These are phyloP conservation scores for Thelaira solivaga DNA, from an alignment of 2,888 invertebrate species.

Conservation along the genomic window DNA sequence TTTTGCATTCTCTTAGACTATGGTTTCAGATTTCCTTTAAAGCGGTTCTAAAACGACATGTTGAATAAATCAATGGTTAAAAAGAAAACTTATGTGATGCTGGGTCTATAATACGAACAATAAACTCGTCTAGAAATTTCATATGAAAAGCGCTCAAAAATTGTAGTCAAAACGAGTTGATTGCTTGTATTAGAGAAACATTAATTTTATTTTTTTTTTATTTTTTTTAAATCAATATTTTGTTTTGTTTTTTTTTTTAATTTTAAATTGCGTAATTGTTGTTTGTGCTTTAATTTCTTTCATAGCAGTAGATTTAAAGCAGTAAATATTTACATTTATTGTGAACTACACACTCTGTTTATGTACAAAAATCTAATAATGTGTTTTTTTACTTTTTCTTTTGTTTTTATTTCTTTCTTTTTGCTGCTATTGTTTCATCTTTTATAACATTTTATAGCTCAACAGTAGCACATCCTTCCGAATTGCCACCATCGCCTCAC, in stretches of 20 bases:
- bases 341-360: neutral
- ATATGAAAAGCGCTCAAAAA: no score
- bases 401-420: no score
- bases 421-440: neutral
- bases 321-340: slow-evolving; percentile 8
- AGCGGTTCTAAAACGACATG: no score
- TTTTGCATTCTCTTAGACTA: no score
- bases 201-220: neutral
- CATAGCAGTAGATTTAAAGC: slow-evolving; percentile 9
- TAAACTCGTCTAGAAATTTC: no score
- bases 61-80: no score
- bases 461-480: slow-evolving; percentile 97
- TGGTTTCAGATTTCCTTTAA: no score
- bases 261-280: no score
- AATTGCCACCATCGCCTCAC: slow-evolving; percentile 98
- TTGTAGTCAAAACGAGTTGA: no score
- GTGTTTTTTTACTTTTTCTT: slow-evolving; percentile 28
- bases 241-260: slow-evolving; percentile 2
- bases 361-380: neutral
- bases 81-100: no score
- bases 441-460: slow-evolving; percentile 83
- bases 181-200: no score
- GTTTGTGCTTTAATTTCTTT: slow-evolving; percentile 41
- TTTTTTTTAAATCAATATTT: neutral
- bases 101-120: no score